phyloP scores from a whole-genome alignment of 2,797 vertebrate species.

The Centroberyx gerrardi region DNA sequence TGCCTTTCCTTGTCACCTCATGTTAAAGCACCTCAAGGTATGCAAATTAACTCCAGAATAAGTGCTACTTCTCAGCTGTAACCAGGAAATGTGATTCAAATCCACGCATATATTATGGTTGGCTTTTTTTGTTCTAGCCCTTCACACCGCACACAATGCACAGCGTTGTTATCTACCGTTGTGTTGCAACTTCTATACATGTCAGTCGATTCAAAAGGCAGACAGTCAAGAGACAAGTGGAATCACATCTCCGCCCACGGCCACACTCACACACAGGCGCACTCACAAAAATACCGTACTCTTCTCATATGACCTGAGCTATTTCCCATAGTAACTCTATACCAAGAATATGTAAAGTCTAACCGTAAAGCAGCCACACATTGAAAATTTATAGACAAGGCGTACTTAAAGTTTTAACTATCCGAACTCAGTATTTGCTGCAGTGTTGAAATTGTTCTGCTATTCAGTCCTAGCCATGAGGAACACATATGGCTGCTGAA shows the following conservation, averaged over 20 bases:
- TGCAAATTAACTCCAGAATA: slow-evolving; percentile 48
- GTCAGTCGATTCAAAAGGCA: slow-evolving; percentile 47
- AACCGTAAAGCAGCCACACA: slow-evolving; percentile 19
- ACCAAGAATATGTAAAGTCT: slow-evolving; percentile 32
- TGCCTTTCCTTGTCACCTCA: slow-evolving; percentile 32
- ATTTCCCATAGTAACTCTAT: slow-evolving; percentile 67
- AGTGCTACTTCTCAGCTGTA: slow-evolving; percentile 19
- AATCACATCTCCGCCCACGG: slow-evolving; percentile 41
- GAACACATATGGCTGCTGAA: no score
- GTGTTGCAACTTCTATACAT: slow-evolving; percentile 61
- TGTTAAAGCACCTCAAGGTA: slow-evolving; percentile 22
- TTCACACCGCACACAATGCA: slow-evolving; percentile 41
- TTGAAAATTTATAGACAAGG: neutral
- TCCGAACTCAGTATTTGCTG: neutral
- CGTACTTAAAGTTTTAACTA: neutral
- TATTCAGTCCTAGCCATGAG: neutral
- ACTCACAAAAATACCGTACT: slow-evolving; percentile 60
- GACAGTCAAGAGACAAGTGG: slow-evolving; percentile 57
- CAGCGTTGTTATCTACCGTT: slow-evolving; percentile 49
- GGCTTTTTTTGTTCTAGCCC: neutral
- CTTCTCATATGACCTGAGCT: slow-evolving; percentile 63
- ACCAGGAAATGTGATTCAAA: slow-evolving; percentile 51
- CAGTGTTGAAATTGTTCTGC: neutral
- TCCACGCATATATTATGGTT: slow-evolving; percentile 21
- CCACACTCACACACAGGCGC: slow-evolving; percentile 17